Evolutionary conservation across 2,888 invertebrate genomes (phyloP).

Genomic region (Drosophila infuscata): DNA sequence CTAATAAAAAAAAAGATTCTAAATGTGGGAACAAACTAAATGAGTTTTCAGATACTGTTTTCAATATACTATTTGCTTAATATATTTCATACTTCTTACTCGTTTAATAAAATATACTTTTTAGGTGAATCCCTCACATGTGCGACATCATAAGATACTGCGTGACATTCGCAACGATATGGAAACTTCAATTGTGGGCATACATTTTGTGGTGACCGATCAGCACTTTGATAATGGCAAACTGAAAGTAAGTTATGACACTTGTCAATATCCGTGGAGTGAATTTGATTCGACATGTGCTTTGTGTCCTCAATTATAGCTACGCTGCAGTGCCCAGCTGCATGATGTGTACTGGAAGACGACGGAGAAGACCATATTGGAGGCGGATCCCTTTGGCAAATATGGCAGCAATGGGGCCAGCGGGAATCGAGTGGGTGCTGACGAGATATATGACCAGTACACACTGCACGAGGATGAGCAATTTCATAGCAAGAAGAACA

Average conservation of each 20-base stretch:
- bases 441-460: conserved; percentile 82
- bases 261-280: not conserved
- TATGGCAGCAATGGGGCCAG: conserved; percentile 70
- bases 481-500: conserved; percentile 83
- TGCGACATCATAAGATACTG: conserved; percentile 82
- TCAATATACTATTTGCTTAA: not conserved
- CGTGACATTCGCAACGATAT: conserved; percentile 83
- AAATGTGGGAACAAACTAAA: not conserved
- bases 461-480: conserved; percentile 82
- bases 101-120: not conserved
- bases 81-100: not conserved
- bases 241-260: conserved; percentile 84
- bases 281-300: not conserved
- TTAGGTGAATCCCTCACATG: conserved; percentile 83
- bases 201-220: conserved; percentile 86
- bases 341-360: conserved; percentile 89
- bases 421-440: conserved; percentile 78
- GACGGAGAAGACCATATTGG: conserved; percentile 88
- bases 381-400: conserved; percentile 85
- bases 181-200: conserved; percentile 86
- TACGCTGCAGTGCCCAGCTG: conserved; percentile 89
- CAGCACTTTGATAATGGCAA: conserved; percentile 86
- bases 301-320: conserved; percentile 71
- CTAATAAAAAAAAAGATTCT: not conserved
- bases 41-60: not conserved